These are phyloP conservation scores for Pipa parva DNA, from an alignment of 2,113 vertebrate species.

Conservation along the genomic window DNA sequence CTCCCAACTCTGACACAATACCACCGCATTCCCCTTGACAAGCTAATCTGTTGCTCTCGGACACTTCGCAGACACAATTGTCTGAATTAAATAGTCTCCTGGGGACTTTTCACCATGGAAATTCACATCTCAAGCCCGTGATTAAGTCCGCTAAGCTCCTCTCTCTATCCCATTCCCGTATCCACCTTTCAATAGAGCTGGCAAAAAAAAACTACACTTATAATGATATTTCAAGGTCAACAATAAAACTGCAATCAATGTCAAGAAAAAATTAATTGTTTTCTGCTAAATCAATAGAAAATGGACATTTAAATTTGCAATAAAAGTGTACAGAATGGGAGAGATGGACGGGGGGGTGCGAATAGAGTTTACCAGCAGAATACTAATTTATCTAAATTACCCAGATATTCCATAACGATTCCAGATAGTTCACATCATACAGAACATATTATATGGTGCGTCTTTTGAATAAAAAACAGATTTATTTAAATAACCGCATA, in stretches of 20 bases:
- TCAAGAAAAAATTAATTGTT: conserved; percentile 49
- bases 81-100: background rate
- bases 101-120: no score
- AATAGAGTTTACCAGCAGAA: conserved; percentile 45
- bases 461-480: no score
- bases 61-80: background rate
- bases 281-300: conserved; percentile 41
- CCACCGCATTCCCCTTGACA: no score
- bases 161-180: background rate
- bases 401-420: background rate
- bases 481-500: no score
- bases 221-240: conserved; percentile 33
- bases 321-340: conserved; percentile 42
- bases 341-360: conserved; percentile 49
- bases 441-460: no score
- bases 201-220: conserved; percentile 1
- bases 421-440: no score
- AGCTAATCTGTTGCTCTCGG: no score
- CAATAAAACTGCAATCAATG: conserved; percentile 48
- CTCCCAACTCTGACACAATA: no score
- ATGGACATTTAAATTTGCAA: conserved; percentile 44
- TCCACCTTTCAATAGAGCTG: conserved; percentile 2
- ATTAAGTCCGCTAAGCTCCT: no score
- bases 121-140: no score
- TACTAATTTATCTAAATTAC: conserved; percentile 48